Evolutionary conservation across 2,888 invertebrate genomes (phyloP), one percentile per base, ranked within the genome.

Genomic region (Hypena proboscidalis): DNA sequence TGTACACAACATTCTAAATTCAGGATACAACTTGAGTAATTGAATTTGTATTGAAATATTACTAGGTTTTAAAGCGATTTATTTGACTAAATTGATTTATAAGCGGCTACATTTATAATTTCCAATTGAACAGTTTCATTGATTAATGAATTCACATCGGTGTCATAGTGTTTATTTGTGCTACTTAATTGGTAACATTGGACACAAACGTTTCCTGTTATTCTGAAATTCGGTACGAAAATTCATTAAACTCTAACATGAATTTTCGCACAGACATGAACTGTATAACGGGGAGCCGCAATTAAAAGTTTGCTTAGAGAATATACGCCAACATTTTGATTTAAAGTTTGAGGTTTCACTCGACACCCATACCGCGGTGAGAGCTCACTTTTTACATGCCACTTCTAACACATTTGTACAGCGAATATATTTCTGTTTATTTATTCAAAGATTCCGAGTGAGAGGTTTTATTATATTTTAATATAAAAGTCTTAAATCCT

Each of bases 271-370:
- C 77, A 72, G 72, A 70, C 74, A 74, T 76, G 72, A 76, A 79
- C 79, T 79, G 77, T 83, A 79, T 82, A 80, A 80, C 81, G 67
- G 79, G 73, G 65, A 67, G 69, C 82, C 83, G 84, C 86, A 90
- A 89, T 90, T 88, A 89, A 89, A 89, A 88, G 85, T 89, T 88
- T 74, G 69, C 70, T 74, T 67, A 66, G 78, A 73, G 79, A 73
- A 81, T 83, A 83, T 81, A 80, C 76, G 80, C 76, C 68, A 81
- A 83, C 80, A 79, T 84, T 88, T 83, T 85, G 84, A 87, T 87
- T 84, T 83, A 85, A 83, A 88, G 80, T 87, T 86, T 65, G 77
- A 65, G 77, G 78, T 73, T 75, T 54, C 61, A 62, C 52, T 67
- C 69, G 66, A 70, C 77, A 70, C 74, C 67, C 68, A 61, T 52